A percentile compares a stretch with the other conserved stretches of the same genome.
phyloP scores from a whole-genome alignment of 2,888 invertebrate species.

The Andrena haemorrhoa region DNA sequence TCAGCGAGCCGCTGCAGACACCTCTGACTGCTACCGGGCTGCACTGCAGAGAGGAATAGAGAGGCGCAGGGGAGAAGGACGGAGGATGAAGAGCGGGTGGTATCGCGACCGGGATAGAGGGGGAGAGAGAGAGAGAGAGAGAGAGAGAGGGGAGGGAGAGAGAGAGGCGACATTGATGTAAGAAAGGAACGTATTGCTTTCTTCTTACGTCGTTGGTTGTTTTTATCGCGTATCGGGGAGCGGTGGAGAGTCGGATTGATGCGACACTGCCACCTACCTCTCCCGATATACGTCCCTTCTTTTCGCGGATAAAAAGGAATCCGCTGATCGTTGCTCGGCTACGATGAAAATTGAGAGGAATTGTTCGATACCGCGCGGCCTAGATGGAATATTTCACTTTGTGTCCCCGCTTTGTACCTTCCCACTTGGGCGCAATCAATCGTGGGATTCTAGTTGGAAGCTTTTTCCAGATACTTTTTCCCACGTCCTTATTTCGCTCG shows the following conservation, averaged over 20 bases:
- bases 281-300: conserved; percentile 34
- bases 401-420: conserved; percentile 2
- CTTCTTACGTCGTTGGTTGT: conserved; percentile 54
- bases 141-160: not conserved
- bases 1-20: conserved; percentile 74
- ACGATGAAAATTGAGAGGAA: conserved; percentile 53
- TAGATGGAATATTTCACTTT: conserved; percentile 48
- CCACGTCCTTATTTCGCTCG: not conserved
- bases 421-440: conserved; percentile 17
- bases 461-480: conserved; percentile 22
- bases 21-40: conserved; percentile 55
- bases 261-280: conserved; percentile 27
- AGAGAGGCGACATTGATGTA: conserved; percentile 54
- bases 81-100: conserved; percentile 15
- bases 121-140: conserved; percentile 6
- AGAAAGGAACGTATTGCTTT: conserved; percentile 70
- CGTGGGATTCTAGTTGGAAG: conserved; percentile 10
- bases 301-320: conserved; percentile 41
- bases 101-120: not conserved
- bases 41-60: conserved; percentile 5
- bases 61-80: conserved; percentile 14
- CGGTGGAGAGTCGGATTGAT: conserved; percentile 48
- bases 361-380: conserved; percentile 3
- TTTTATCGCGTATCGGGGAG: conserved; percentile 61
- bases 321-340: conserved; percentile 43